These are phyloP conservation scores for Pardosa pseudoannulata DNA, from an alignment of 2,888 invertebrate species.

Conservation along the genomic window DNA sequence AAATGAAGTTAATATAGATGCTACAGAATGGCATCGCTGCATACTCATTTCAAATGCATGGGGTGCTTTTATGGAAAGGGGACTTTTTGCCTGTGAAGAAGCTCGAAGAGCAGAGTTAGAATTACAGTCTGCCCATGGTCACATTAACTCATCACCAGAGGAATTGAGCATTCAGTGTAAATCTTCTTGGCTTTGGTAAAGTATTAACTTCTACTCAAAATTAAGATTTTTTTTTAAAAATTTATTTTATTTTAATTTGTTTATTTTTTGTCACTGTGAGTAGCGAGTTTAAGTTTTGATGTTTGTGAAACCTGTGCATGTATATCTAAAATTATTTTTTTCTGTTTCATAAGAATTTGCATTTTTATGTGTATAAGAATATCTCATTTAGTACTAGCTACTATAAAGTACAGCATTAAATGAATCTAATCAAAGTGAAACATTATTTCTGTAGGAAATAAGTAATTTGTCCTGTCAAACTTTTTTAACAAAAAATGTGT, in stretches of 20 bases:
- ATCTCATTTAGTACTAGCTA: no score
- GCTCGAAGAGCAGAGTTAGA: conserved; percentile 49
- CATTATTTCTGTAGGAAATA: no score
- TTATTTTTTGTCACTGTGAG: background rate
- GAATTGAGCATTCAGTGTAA: conserved; percentile 35
- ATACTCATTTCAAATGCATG: conserved; percentile 54
- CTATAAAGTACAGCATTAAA: no score
- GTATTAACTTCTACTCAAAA: background rate
- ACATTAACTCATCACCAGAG: conserved; percentile 35
- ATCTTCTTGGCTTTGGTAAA: conserved; percentile 63
- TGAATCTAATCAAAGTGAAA: no score
- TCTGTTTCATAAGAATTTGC: no score
- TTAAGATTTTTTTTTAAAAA: no score
- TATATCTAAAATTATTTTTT: no score
- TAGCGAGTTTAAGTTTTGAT: no score
- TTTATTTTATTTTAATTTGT: background rate
- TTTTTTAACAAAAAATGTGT: no score
- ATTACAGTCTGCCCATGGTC: conserved; percentile 45
- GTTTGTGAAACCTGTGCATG: no score
- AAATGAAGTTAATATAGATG: conserved; percentile 65
- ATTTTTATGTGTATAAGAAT: no score
- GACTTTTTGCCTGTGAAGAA: conserved; percentile 57
- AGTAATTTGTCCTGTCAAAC: no score
- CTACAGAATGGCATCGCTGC: conserved; percentile 61
- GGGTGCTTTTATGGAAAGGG: conserved; percentile 62